Conservation (phyloP, 2,113 vertebrate genomes). For the Carlito syrichta region DNA sequence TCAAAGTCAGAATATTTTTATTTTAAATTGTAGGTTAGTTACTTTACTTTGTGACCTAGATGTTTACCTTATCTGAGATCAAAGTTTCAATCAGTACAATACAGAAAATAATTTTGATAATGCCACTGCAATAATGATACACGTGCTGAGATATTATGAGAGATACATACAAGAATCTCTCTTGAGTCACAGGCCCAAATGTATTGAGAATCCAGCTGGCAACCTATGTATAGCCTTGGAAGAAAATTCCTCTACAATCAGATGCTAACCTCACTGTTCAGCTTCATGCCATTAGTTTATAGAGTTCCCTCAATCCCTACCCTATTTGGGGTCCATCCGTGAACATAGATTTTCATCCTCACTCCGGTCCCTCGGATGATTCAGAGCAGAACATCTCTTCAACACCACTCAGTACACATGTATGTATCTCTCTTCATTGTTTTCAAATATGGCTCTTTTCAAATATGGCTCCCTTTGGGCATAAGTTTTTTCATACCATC, state of each 20-base stretch:
- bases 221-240: not conserved
- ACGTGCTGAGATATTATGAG: not conserved
- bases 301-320: not conserved
- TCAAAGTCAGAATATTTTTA: not conserved
- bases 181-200: accelerated
- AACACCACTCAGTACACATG: not conserved
- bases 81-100: not conserved
- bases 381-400: not conserved
- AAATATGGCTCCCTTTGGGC: no score
- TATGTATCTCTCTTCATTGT: not conserved
- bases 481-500: not conserved
- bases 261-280: no score
- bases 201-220: not conserved
- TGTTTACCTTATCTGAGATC: not conserved
- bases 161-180: not conserved
- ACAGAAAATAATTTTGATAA: not conserved
- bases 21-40: not conserved
- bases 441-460: not conserved
- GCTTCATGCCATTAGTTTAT: not conserved
- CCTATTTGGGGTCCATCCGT: no score
- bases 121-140: not conserved
- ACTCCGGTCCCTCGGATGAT: not conserved
- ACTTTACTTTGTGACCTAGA: not conserved
- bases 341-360: no score
- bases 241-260: not conserved